Evolutionary conservation across 92 coral and sea anemone species (phyloP).

Genomic region (Montipora capitata): DNA sequence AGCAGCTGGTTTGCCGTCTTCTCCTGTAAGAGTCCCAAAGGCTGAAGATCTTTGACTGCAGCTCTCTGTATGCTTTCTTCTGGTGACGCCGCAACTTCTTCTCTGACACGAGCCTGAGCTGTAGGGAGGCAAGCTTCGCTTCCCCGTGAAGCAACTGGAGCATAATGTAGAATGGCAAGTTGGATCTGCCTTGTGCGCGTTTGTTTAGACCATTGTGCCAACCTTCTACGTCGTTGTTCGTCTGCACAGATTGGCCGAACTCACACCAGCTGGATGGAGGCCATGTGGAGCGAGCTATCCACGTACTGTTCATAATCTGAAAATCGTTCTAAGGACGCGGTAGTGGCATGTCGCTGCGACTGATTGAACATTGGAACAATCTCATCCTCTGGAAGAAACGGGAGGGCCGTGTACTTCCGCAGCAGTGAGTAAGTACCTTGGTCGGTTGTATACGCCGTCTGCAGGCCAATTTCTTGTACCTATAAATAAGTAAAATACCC

Average conservation of each 20-base stretch:
- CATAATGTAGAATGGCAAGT: conserved; percentile 56
- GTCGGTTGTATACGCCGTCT: conserved; percentile 47
- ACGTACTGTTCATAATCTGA: conserved; percentile 35
- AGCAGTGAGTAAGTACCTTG: conserved; percentile 44
- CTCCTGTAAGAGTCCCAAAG: background rate
- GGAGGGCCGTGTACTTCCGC: conserved; percentile 69
- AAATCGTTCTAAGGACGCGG: background rate
- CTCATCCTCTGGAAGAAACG: conserved; percentile 67
- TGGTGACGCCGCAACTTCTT: conserved; percentile 30
- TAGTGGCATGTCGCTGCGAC: conserved; percentile 28
- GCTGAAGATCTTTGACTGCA: background rate
- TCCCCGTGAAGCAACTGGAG: conserved; percentile 40
- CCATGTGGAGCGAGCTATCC: conserved; percentile 38
- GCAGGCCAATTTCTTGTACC: conserved; percentile 69
- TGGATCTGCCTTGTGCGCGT: conserved; percentile 49
- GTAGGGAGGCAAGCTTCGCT: conserved; percentile 44
- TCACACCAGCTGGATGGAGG: conserved; percentile 57
- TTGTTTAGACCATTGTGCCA: conserved; percentile 36
- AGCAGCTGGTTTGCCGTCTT: background rate
- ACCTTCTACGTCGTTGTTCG: conserved; percentile 68
- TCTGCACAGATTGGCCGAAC: conserved; percentile 31
- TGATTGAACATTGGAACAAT: conserved; percentile 37
- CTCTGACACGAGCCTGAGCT: conserved; percentile 56
- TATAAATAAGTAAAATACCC: background rate
- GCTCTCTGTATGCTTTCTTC: background rate